These are phyloP conservation scores for Eucidaris tribuloides DNA, from an alignment of 35 echinoderm and acorn worm species.

Conservation along the genomic window DNA sequence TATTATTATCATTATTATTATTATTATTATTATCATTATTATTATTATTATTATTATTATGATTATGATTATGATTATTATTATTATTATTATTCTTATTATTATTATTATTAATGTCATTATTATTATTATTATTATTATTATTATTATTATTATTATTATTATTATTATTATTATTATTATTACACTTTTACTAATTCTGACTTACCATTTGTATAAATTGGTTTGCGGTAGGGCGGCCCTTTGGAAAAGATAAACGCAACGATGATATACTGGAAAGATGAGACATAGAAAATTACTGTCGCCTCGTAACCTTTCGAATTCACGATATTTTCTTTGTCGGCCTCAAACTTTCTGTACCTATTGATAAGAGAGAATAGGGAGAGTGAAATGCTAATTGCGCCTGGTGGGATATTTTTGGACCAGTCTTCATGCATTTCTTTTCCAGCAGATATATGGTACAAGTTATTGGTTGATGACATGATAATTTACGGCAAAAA, in stretches of 20 bases:
- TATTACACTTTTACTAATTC: no score
- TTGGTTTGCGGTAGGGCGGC: conserved; percentile 91
- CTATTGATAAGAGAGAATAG: background rate
- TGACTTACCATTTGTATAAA: conserved; percentile 95
- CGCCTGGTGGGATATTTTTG: no score
- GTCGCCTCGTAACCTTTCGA: conserved; percentile 73
- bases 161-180: no score
- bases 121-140: conserved; percentile 49
- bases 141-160: conserved; percentile 22
- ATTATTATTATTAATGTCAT: no score
- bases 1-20: no score
- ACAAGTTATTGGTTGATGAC: no score
- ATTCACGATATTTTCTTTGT: conserved; percentile 47
- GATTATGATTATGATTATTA: no score
- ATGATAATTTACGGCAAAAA: no score
- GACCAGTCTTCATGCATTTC: no score
- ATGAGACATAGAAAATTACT: conserved; percentile 72
- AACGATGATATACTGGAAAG: conserved; percentile 91
- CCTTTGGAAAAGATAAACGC: conserved; percentile 97
- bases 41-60: background rate
- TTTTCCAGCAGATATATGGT: no score
- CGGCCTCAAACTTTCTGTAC: background rate
- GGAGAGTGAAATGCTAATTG: background rate
- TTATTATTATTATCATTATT: background rate
- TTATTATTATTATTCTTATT: no score